Evolutionary conservation across 2,113 vertebrate genomes (phyloP), one percentile per base, ranked within the genome.

Genomic region (Lanius collurio): DNA sequence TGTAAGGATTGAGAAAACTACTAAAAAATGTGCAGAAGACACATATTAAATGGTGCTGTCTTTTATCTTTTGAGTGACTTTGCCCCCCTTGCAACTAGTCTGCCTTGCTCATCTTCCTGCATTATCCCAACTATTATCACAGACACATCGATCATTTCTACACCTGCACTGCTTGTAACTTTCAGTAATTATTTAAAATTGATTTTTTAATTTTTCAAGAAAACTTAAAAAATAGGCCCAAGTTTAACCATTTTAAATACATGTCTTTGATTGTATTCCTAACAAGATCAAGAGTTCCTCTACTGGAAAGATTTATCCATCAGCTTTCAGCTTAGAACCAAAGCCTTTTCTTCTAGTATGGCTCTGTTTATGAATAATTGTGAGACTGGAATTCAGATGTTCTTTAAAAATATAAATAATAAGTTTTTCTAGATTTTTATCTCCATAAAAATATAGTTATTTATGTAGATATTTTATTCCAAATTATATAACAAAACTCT

Each of bases 41-140:
- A 49, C 0, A 0, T 37, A 28, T 9, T 41, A 82, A 78, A 91
- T 35, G 4, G 6, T 23, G 26, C 1, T 6, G 18, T 17, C 7
- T 63, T 10, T 67, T 87, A 55, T 52, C 7, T 83, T 80, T 63
- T 24, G 28, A 13, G 10, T 87, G 35, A 62, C 20, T 75, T 88
- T 52, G 5, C 11, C 22, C 13, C 2, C 10, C 35, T 80, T 88
- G 11, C n/a, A 46, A 44, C 39, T 28, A 13, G 8, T 44, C 20
- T 70, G 9, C n/a, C 64, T 46, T 83, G 16, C 15, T 31, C 6
- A 4, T 15, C 6, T 63, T 94, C 42, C 35, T 71, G 21, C 17
- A 6, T 49, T 56, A 37, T 73, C 24, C 24, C 55, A 70, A 4
- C 8, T 35, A 8, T 53, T 46, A 35, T 13, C 10, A 60, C 13